phyloP scores from a whole-genome alignment of 1,140 invertebrate species.

The Drosophila teissieri region DNA sequence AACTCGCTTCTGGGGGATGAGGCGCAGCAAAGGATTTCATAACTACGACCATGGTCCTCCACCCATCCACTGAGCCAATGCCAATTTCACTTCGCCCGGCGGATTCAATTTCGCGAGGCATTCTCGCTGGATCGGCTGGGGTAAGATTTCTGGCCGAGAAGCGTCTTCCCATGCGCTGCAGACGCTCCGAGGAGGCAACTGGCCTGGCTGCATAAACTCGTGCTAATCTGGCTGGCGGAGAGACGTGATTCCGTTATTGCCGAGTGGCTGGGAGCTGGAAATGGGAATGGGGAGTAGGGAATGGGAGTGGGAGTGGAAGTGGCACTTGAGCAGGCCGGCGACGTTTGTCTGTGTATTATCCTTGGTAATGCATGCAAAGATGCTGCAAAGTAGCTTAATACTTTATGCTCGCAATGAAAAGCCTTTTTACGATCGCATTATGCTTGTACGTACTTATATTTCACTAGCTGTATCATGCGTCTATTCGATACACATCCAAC shows the following conservation, averaged over 20 bases:
- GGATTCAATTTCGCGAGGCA: slow-evolving; percentile 41
- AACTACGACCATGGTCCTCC: slow-evolving; percentile 28
- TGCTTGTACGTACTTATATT: slow-evolving; percentile 79
- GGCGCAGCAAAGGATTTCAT: slow-evolving; percentile 22
- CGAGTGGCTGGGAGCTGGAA: neutral
- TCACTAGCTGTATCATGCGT: slow-evolving; percentile 57
- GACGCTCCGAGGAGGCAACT: neutral
- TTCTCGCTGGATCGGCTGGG: slow-evolving; percentile 4
- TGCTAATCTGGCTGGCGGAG: slow-evolving; percentile 41
- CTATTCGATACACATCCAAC: slow-evolving; percentile 56
- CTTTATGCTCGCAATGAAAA: slow-evolving; percentile 82
- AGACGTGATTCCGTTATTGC: slow-evolving; percentile 30
- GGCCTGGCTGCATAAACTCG: neutral
- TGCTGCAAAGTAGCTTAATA: slow-evolving; percentile 83
- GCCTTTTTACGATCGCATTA: slow-evolving; percentile 83
- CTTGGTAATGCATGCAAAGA: slow-evolving; percentile 80
- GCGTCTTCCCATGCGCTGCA: slow-evolving; percentile 2
- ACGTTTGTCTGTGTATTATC: slow-evolving; percentile 71
- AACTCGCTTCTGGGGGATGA: neutral
- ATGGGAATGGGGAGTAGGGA: neutral
- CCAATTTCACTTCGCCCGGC: slow-evolving; percentile 30
- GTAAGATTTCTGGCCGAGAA: neutral
- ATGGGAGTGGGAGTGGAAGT: too few species aligned
- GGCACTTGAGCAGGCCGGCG: slow-evolving; percentile 32
- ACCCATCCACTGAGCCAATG: slow-evolving; percentile 26